Percentiles rank a stretch among this genome's conserved stretches.
These are phyloP conservation scores for Heteromyza rotundicornis DNA, from an alignment of 2,888 invertebrate species.

Conservation along the genomic window DNA sequence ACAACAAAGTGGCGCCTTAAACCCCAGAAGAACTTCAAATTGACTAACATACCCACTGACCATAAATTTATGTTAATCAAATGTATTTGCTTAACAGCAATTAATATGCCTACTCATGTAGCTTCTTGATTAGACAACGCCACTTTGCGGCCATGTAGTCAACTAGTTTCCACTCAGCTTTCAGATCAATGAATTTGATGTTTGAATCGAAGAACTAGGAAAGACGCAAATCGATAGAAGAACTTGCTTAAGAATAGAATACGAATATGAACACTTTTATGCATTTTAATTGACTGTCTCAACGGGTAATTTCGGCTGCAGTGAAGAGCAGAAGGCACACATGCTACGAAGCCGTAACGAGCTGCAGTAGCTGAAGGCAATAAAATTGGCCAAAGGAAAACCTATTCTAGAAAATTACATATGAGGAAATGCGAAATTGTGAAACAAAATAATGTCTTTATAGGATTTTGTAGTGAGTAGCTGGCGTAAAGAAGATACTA, in stretches of 20 bases:
- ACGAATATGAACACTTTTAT: neutral
- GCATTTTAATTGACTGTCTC: neutral
- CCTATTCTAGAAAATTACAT: neutral
- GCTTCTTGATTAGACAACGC: neutral
- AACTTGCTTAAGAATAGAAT: too few relatives aligned
- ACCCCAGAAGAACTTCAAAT: neutral
- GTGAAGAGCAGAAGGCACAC: neutral
- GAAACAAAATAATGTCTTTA: neutral
- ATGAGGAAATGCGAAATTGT: neutral
- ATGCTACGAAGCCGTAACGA: too few relatives aligned
- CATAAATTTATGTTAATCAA: neutral
- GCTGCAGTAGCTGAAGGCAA: neutral
- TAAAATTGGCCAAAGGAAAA: neutral
- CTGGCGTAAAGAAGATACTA: too few relatives aligned
- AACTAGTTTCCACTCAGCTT: neutral
- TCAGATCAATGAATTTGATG: neutral
- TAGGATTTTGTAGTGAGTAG: neutral
- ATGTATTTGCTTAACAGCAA: neutral
- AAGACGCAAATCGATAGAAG: neutral
- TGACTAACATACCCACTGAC: too few relatives aligned
- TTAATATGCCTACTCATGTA: neutral
- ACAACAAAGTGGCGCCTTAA: conserved; percentile 2
- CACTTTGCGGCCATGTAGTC: neutral
- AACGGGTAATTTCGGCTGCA: neutral
- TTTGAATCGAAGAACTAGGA: neutral